Conservation (phyloP, 2,888 invertebrate species). For the Drosophila meridiana region DNA sequence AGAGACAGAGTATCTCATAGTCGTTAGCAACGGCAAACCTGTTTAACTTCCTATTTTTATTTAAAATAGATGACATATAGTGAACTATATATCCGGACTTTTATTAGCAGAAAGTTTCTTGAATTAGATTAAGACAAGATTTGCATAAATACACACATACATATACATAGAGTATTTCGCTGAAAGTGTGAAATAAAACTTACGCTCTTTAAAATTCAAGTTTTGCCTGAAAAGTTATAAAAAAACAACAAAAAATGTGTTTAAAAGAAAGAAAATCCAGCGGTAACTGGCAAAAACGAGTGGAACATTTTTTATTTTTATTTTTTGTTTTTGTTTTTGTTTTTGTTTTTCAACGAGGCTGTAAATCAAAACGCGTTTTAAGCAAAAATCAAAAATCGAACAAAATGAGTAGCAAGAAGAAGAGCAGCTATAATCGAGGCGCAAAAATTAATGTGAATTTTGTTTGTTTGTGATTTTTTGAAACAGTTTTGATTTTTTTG, state of each 20-base stretch:
- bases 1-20: neutral
- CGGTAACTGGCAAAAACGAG: conserved; percentile 39
- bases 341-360: conserved; percentile 21
- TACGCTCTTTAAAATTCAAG: conserved; percentile 10
- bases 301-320: conserved; percentile 17
- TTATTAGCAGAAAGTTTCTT: conserved; percentile 6
- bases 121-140: neutral
- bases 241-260: conserved; percentile 6
- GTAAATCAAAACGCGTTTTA: conserved; percentile 52
- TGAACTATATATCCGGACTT: neutral
- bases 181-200: neutral
- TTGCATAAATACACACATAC: neutral
- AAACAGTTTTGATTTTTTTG: conserved; percentile 33
- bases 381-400: conserved; percentile 1
- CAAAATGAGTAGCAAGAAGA: conserved; percentile 9
- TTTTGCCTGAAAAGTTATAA: neutral
- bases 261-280: conserved; percentile 33
- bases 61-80: neutral
- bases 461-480: conserved; percentile 10
- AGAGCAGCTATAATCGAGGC: conserved; percentile 22
- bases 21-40: neutral
- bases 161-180: neutral
- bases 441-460: conserved; percentile 37
- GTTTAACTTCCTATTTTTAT: neutral
- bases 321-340: conserved; percentile 6